Base-by-base conservation (phyloP, 2,888 invertebrate genomes). In the Acleris literana region DNA sequence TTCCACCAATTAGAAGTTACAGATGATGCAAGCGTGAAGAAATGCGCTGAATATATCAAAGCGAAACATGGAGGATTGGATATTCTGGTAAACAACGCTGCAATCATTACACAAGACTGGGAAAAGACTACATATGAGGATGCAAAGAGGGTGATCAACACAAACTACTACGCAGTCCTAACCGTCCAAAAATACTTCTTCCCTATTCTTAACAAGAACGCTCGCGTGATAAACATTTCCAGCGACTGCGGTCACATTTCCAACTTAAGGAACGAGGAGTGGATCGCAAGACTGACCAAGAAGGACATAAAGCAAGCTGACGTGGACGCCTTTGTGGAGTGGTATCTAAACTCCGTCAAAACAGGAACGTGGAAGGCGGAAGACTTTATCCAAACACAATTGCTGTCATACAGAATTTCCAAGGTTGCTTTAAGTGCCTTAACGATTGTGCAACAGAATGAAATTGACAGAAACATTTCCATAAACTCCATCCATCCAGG, bases 401-500 rank as follows among this genome's bases (percentile, higher is more conserved):
- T 75, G 5, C 57, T 75, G 1, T 63, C 76, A 0, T 77, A 79
- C 25, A 72, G 72, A 57, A 64, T 79, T 25, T 78, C 78, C 0
- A 78, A 79, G 46, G 46, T 79, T 3, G 78, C 79, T n/a, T 13
- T 78, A 13, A 61, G 69, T 52, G 79, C 76, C 5, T 53, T 79
- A 22, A 77, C 78, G 1, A 63, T 71, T 46, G 63, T 74, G 1
- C 77, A 77, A 39, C 78, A 78, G 53, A 74, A 63, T 3, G 58
- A 73, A 44, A 65, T 76, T 11, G 73, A 68, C n/a, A 68, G 72
- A 16, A 73, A 70, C 7, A 78, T 80, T 48, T 76, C 79, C 1
- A 52, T 80, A 0, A 77, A 80, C 56, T 72, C 74, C 0, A 17
- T 80, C 1, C 74, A 80, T 56, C 79, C 80, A 11, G 80, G 80